phyloP scores from a whole-genome alignment of 2,888 invertebrate genomes.

The Parthenolecanium corni region DNA sequence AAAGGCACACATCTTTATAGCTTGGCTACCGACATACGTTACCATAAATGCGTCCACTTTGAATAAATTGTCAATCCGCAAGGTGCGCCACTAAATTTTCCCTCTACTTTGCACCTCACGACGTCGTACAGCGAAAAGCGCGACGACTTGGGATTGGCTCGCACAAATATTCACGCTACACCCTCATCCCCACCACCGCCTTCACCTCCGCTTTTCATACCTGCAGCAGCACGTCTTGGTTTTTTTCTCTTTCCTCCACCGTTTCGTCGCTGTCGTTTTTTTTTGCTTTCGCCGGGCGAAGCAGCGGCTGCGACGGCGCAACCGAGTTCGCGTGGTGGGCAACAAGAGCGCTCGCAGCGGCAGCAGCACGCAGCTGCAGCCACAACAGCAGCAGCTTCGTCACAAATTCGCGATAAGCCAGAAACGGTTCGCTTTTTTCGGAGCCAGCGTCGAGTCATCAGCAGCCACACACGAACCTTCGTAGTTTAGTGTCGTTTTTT shows the following conservation, averaged over 20 bases:
- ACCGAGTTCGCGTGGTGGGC: too few species aligned
- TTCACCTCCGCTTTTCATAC: conserved; percentile 5
- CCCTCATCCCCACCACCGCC: conserved; percentile 16
- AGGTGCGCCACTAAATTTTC: not conserved
- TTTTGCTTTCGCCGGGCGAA: not conserved
- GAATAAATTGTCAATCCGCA: too few species aligned
- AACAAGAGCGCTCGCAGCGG: not conserved
- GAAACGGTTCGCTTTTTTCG: not conserved
- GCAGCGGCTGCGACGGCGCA: not conserved
- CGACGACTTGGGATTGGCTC: conserved; percentile 16
- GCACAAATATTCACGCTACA: conserved; percentile 11
- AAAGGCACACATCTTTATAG: too few species aligned
- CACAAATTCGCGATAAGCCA: not conserved
- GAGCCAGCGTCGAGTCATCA: conserved; percentile 17
- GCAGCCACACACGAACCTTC: conserved; percentile 10
- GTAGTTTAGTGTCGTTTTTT: conserved; percentile 25
- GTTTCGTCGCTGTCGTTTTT: too few species aligned
- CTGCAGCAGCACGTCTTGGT: conserved; percentile 20
- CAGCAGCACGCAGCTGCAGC: not conserved
- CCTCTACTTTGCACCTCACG: conserved; percentile 4
- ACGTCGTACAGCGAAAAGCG: conserved; percentile 7
- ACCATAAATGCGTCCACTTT: too few species aligned
- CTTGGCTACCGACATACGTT: too few species aligned
- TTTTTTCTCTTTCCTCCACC: too few species aligned
- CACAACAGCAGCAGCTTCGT: not conserved